phyloP scores from a whole-genome alignment of 2,888 invertebrate species.

The Eilema caniola region DNA sequence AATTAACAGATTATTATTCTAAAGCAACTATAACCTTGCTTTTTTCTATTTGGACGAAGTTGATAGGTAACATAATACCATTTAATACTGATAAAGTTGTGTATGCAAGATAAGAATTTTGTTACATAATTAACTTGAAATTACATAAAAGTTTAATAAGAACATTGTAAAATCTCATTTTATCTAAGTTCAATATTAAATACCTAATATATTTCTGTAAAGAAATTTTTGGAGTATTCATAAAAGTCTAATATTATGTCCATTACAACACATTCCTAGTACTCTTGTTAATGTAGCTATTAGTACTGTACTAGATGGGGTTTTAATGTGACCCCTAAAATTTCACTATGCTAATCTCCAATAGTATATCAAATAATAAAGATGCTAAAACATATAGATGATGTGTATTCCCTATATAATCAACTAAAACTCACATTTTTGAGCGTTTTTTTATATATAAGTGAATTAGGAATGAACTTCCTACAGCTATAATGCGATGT shows the following conservation, averaged over 20 bases:
- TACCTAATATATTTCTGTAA: no score
- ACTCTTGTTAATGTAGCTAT: no score
- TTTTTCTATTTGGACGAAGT: neutral
- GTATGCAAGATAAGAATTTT: neutral
- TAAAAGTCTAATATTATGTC: neutral
- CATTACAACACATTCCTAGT: no score
- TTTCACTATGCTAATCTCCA: no score
- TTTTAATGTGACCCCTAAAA: no score
- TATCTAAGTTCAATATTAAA: neutral
- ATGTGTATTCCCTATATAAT: neutral
- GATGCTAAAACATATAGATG: no score
- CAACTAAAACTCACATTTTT: neutral
- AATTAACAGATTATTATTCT: no score
- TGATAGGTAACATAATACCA: slow-evolving; percentile 1
- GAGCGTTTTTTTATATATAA: neutral
- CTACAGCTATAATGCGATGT: neutral
- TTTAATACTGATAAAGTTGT: neutral
- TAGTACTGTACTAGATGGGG: no score
- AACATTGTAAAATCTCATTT: neutral
- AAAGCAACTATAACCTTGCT: neutral
- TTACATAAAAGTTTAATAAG: slow-evolving; percentile 8
- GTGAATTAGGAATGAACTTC: neutral
- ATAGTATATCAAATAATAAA: no score
- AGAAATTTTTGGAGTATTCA: no score
- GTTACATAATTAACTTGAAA: slow-evolving; percentile 4